Conservation (phyloP, 2,113 vertebrate species). For the Chloebia gouldiae region DNA sequence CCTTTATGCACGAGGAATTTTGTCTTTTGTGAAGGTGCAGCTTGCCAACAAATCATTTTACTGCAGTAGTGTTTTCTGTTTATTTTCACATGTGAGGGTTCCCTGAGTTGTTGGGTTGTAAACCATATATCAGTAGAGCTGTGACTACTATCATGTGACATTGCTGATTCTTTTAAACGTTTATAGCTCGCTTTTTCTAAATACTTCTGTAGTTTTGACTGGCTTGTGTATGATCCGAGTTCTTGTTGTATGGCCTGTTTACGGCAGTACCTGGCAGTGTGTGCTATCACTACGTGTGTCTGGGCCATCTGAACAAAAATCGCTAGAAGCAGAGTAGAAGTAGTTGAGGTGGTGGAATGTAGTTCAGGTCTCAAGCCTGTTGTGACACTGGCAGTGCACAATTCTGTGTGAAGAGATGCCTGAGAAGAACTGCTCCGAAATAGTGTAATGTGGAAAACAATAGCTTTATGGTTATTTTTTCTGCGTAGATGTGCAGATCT, state of each 20-base stretch:
- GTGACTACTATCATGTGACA: background rate
- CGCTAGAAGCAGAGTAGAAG: background rate
- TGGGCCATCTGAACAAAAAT: background rate
- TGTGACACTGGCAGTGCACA: too few relatives aligned
- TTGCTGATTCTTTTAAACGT: background rate
- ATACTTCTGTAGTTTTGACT: background rate
- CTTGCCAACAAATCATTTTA: background rate
- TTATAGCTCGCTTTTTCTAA: background rate
- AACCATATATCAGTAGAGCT: background rate
- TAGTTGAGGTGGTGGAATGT: background rate
- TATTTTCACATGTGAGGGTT: accelerated
- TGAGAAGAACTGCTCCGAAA: background rate
- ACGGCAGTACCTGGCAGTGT: background rate
- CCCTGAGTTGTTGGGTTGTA: accelerated
- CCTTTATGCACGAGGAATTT: background rate
- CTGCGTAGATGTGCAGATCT: background rate
- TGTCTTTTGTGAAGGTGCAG: background rate
- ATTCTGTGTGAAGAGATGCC: background rate
- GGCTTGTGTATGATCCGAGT: accelerated
- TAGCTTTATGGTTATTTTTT: background rate
- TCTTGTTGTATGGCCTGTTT: background rate
- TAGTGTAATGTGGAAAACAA: background rate
- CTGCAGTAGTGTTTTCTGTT: background rate
- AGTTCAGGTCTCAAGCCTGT: background rate
- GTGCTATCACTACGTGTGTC: accelerated